A percentile compares a stretch with the other conserved stretches of the same genome.
These are phyloP conservation scores for Epinephelus moara DNA, from an alignment of 2,113 vertebrate genomes.

Conservation along the genomic window DNA sequence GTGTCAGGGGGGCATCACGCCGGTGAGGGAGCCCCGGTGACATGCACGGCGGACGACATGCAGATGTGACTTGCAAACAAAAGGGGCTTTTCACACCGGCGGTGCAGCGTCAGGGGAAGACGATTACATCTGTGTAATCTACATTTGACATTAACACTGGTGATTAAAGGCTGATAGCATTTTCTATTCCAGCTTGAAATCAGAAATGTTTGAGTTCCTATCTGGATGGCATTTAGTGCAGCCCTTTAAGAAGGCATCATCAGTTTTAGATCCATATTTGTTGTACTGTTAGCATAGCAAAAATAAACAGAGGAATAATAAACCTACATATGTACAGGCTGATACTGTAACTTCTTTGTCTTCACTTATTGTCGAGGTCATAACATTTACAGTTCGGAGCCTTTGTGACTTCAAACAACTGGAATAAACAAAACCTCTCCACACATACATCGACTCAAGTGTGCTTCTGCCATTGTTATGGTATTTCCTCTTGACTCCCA, in stretches of 20 bases:
- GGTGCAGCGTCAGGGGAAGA: constrained; percentile 45
- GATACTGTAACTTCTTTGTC: neutral
- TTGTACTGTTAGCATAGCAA: constrained; percentile 6
- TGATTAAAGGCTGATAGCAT: constrained; percentile 73
- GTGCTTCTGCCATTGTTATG: neutral
- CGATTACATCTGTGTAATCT: constrained; percentile 78
- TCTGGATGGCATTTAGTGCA: constrained; percentile 79
- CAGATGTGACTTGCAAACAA: constrained; percentile 62
- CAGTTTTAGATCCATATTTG: constrained; percentile 31
- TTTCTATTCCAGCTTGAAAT: constrained; percentile 68
- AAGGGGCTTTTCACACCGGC: constrained; percentile 41
- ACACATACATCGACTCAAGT: constrained; percentile 3
- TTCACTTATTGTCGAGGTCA: neutral
- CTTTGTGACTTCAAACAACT: constrained; percentile 1
- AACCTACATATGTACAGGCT: constrained; percentile 1
- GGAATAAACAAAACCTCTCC: neutral
- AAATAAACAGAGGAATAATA: neutral
- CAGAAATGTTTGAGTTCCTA: constrained; percentile 64
- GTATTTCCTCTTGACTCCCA: constrained; percentile 9
- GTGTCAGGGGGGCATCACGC: constrained; percentile 29
- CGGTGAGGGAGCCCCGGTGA: constrained; percentile 28
- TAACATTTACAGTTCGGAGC: constrained; percentile 5
- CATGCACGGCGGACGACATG: constrained; percentile 19
- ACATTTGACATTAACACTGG: constrained; percentile 80
- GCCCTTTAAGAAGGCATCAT: constrained; percentile 65